Base-by-base conservation (phyloP, 2,888 invertebrate species). In the Tuberolachnus salignus region DNA sequence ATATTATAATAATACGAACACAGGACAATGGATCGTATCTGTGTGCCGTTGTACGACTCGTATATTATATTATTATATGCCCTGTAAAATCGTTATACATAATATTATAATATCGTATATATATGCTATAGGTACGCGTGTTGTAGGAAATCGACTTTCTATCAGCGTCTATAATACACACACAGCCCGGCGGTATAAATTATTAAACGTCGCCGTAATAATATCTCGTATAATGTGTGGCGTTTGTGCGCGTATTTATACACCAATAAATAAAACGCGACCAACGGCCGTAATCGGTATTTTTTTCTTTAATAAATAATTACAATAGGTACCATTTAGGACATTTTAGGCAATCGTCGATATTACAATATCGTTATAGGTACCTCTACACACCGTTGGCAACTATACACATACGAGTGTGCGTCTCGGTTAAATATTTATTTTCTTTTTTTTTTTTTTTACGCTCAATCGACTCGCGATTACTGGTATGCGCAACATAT, bases 91-190 rank as follows among this genome's bases (percentile, higher is more conserved):
- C 67, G 67, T 53, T 69, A 55, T 42, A 44, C 19, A 26, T 49
- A 23, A 55, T 70, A 21, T 57, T 34, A 34, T 34, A 34, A 44
- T 23, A 11, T 14, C 16, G 10, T 1, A 44, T 14, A 6, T 26
- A 6, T 42, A 53, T 10, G 21, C 11, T 69, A 14, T 26, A 42
- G 8, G 19, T 63, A 63, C 42, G 63, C 11, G 42, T 6, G 26
- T 71, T 57, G 42, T 57, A 57, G n/a, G 44, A 71, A 71, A 71
- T 71, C 57, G 71, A 71, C 71, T 71, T 57, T 71, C 71, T 44
- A 57, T 71, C 70, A 44, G 21, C 26, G 42, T n/a, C n/a, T n/a
- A n/a, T n/a, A n/a, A n/a, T 6, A 26, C 19, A 14, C 19, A 16
- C 16, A 16, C 57, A 4, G 6, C n/a, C 11, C n/a, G 11, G 23